Percentiles rank a stretch among this genome's conserved stretches.
These are phyloP conservation scores for Rhinopomastus cyanomelas DNA, from an alignment of 2,113 vertebrate species.

Conservation along the genomic window DNA sequence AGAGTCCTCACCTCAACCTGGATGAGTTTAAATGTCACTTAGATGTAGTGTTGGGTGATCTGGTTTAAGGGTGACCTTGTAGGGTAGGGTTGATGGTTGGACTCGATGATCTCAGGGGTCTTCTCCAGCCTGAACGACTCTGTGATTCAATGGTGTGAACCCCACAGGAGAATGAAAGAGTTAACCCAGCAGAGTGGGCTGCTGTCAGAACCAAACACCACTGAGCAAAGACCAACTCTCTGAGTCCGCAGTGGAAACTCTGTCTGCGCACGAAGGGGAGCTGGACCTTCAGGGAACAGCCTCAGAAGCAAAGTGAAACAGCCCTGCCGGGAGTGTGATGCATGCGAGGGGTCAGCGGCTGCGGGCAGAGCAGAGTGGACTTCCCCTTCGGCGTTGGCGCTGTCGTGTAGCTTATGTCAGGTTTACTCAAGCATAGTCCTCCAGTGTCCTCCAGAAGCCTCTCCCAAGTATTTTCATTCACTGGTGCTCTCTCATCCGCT, in stretches of 20 bases:
- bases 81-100: too few relatives aligned
- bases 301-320: conserved; percentile 1
- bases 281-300: not conserved
- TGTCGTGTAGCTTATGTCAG: conserved; percentile 16
- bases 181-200: not conserved
- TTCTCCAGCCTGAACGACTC: too few relatives aligned
- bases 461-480: conserved; percentile 44
- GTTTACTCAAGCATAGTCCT: conserved; percentile 4
- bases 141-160: not conserved
- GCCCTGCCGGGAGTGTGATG: not conserved
- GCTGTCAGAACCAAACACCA: not conserved
- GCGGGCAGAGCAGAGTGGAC: not conserved
- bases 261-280: not conserved
- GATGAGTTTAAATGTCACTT: too few relatives aligned
- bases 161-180: not conserved
- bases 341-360: conserved; percentile 8
- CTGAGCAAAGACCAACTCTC: not conserved
- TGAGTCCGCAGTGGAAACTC: not conserved
- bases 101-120: too few relatives aligned
- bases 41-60: too few relatives aligned
- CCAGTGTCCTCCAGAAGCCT: conserved; percentile 31
- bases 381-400: not conserved
- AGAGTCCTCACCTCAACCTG: too few relatives aligned
- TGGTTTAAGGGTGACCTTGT: too few relatives aligned
- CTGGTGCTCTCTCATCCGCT: conserved; percentile 47